Base-by-base conservation (phyloP, 2,797 vertebrate genomes). In the Rhinichthys osculus region DNA sequence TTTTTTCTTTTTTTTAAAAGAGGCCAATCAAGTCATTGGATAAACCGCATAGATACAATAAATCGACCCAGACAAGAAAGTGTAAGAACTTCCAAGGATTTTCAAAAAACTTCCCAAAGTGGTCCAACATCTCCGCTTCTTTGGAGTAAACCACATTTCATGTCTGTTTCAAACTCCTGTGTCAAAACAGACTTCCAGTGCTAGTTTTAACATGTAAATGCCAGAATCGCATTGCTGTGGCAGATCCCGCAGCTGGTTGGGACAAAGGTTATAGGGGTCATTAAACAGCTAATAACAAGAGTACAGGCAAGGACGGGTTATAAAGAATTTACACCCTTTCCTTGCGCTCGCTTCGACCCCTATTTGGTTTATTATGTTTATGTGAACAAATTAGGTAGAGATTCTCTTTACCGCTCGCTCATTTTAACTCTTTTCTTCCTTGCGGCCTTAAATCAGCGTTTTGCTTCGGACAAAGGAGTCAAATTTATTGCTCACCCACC, bases 121-220 rank as follows among this genome's bases (percentile, higher is more conserved):
- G 30, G n/a, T 19, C n/a, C 50, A 8, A 5, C 7, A 6, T 35
- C 21, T 76, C 70, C 0, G 7, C 44, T 66, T 54, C 38, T 83
- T 30, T 72, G 16, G 23, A n/a, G 14, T 14, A 64, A 16, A 54
- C 6, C 33, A 1, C 74, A 85, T 84, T 86, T 86, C 66, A 67
- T 4, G 23, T 42, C 50, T 4, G 57, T 73, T 84, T 86, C 47
- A 79, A 81, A 59, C 62, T 35, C 40, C 47, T 23, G 71, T 86
- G 82, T 85, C 42, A 88, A 87, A 86, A 87, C 86, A 89, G 87
- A 40, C 89, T 92, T 93, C 92, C 91, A 92, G 89, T 88, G 92
- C 92, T 90, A 93, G 90, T 92, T 95, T 93, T 93, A 91, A 92
- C 92, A 90, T 10, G 13, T 73, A 81, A 74, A 91, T 90, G 94